Percentiles rank a stretch among this genome's conserved stretches.
Conservation (phyloP, 1,140 invertebrate genomes). For the Drosophila carrolli region DNA sequence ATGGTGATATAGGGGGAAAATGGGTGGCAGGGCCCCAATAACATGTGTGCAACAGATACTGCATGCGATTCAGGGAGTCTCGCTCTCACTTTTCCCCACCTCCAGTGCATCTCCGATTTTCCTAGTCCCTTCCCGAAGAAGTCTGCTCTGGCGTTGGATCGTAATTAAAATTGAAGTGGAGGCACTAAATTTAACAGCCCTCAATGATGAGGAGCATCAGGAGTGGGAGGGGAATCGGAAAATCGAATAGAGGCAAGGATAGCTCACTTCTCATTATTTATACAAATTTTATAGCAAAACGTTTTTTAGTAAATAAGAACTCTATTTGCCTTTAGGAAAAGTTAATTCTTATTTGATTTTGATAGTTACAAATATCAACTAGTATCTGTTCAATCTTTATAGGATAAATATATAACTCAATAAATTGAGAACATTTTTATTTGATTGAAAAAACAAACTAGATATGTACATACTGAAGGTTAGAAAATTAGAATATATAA, state of each 20-base stretch:
- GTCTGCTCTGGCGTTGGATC: conserved; percentile 41
- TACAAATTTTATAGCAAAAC: background rate
- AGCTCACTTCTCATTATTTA: background rate
- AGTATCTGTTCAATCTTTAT: no score
- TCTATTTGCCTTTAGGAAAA: no score
- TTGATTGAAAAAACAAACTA: no score
- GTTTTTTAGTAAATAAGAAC: background rate
- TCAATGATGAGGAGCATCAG: conserved; percentile 48
- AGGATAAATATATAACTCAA: no score
- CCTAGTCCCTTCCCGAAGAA: background rate
- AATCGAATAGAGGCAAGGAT: background rate
- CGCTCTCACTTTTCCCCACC: conserved; percentile 5
- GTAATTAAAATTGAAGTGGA: conserved; percentile 81
- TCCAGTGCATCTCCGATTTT: conserved; percentile 5
- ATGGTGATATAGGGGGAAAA: background rate
- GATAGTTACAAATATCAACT: no score
- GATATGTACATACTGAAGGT: no score
- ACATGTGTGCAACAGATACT: conserved; percentile 80
- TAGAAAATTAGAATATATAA: no score
- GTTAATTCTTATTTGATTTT: no score
- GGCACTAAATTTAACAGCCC: conserved; percentile 82
- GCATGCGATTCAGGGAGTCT: conserved; percentile 37
- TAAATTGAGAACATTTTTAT: no score
- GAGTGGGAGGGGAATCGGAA: background rate
- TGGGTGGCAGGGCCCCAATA: conserved; percentile 18